Conservation (phyloP, 2,888 invertebrate genomes). For the Agriotes lineatus region DNA sequence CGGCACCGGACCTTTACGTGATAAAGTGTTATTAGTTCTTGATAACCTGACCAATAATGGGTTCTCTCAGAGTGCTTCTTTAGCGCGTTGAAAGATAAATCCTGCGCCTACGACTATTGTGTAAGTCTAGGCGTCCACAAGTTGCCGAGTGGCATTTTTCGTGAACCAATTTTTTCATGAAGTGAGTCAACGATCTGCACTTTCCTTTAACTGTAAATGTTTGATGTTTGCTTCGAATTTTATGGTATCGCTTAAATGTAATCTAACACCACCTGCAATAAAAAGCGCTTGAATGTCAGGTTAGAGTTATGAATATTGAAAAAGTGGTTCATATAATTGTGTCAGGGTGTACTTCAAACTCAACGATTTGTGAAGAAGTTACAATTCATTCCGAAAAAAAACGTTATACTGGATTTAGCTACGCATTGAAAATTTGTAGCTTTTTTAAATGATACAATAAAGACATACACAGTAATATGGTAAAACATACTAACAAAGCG, state of each 20-base stretch:
- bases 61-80: too few relatives aligned
- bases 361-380: too few relatives aligned
- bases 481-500: too few relatives aligned
- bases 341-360: too few relatives aligned
- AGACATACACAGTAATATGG: too few relatives aligned
- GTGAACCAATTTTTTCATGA: neutral
- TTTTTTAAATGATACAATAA: too few relatives aligned
- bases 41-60: too few relatives aligned
- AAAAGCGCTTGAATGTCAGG: slow-evolving; percentile 7
- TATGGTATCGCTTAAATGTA: neutral
- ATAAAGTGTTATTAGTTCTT: too few relatives aligned
- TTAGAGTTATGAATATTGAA: neutral
- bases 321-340: neutral
- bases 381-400: too few relatives aligned
- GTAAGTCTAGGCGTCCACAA: neutral
- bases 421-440: too few relatives aligned
- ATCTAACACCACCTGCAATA: neutral
- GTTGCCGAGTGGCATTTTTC: slow-evolving; percentile 3
- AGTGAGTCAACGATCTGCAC: neutral
- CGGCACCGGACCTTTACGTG: too few relatives aligned
- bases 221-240: neutral
- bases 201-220: slow-evolving; percentile 9
- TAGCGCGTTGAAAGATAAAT: slow-evolving; percentile 2
- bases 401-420: too few relatives aligned
- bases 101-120: neutral